Evolutionary conservation across 2,797 vertebrate genomes (phyloP), one percentile per base, ranked within the genome.

Genomic region (Channa striata): DNA sequence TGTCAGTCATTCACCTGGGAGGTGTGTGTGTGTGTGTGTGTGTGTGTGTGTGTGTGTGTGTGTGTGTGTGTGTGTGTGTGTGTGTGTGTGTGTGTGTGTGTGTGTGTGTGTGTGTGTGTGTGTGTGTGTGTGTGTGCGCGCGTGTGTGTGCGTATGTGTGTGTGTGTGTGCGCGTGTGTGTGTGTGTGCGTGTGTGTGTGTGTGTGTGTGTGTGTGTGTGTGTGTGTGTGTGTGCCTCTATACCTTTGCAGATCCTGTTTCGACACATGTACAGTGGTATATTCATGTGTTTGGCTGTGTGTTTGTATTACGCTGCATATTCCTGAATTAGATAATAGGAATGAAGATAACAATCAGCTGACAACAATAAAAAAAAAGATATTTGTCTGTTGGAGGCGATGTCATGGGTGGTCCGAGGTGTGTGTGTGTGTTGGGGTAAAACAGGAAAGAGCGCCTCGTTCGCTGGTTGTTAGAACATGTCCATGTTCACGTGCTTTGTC

Each of bases 1-100:
- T 87, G 79, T 87, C 88, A 88, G 59, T 61, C 58, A 51, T 77
- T 80, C 80, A 74, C 51, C 57, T 73, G 72, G 70, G 74, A 77
- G 49, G 60, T 21, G 43, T 68, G 20, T 36, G 66, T 39, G 25
- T 59, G 37, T 50, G 19, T 52, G 23, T 48, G 16, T 49, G 20
- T 57, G 43, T 46, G 47, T 60, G 49, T 48, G 42, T 43, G 40
- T 43, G 43, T 68, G 20, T 36, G 66, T 39, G 25, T 59, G 37
- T 50, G 19, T 52, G 23, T 48, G 16, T 49, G 20, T 57, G 43
- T 46, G 47, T 60, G 49, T 48, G 42, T 43, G 40, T 43, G 60
- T 21, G 43, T 68, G 20, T 36, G 66, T 39, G 25, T 59, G 37
- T 50, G 19, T 52, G 23, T 48, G 16, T 49, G 20, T 57, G 43